Base-by-base conservation (phyloP, 2,888 invertebrate genomes). In the Melipona beecheii region DNA sequence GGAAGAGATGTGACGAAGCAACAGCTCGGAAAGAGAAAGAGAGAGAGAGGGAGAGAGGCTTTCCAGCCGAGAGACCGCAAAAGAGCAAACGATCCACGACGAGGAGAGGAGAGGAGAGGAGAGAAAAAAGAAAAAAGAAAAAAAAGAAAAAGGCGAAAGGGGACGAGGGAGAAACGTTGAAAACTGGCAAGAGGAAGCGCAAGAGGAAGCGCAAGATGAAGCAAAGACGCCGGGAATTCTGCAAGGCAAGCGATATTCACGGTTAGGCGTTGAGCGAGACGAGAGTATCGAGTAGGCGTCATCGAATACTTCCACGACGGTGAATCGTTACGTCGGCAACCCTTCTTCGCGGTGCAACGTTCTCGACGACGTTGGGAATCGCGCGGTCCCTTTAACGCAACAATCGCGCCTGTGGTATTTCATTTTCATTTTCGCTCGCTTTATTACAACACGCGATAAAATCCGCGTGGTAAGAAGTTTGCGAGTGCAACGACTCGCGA, bases 201-300 rank as follows among this genome's bases (percentile, higher is more conserved):
- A n/a, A 64, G 56, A 72, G 60, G 58, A 64, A 31, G 69, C 62
- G 58, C 52, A 58, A 65, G 74, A 54, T 77, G 36, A 36, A 17
- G 70, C 75, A 69, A 82, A 84, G 77, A 73, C 27, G 79, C 9
- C 70, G 81, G 87, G 84, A 86, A 89, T 89, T 84, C 54, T 87
- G 87, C 80, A 69, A 86, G 83, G 72, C 80, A 81, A 79, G 88
- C 82, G 83, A 83, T 86, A 83, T 80, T 87, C 86, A 52, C 31
- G 83, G 79, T 81, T 76, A 65, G 31, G 52, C 70, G 43, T 52
- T 43, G 54, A 62, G 72, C 60, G 76, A 68, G 76, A 71, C 27
- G 76, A 74, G 70, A 65, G 24, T 65, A 49, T 72, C 70, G 56
- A 81, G 78, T 66, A 71, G 70, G 73, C 64, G 68, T 64, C 81